Evolutionary conservation across 2,797 vertebrate species (phyloP), one percentile per base, ranked within the genome.

Genomic region (Sylvia borin): DNA sequence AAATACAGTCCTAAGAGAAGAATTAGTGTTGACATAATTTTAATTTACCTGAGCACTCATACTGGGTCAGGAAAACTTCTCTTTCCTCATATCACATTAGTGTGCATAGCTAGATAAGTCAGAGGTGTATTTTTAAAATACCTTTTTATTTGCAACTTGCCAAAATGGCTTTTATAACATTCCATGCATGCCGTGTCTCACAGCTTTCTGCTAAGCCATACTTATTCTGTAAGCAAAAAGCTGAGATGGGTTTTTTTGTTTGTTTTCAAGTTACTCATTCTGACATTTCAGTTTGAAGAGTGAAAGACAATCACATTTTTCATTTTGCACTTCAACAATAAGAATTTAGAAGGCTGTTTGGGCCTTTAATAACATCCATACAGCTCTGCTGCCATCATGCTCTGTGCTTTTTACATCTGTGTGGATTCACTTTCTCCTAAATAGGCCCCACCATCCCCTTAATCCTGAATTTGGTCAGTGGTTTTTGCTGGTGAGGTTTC

Each of bases 1-100:
- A 87, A 79, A 82, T 54, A 54, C 70, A 82, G 26, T 87, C 81
- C 40, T 88, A 89, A 74, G 77, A 78, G 75, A 93, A 92, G 47
- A 94, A 80, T 65, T 54, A 77, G 4, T 55, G 16, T 24, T 94
- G 87, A 95, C 42, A 40, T 75, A 0, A 84, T 70, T 89, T 89
- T 81, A 32, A 75, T 92, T 85, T 87, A 54, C 22, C 31, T 67
- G 19, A 74, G 45, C 0, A 0, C 50, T 91, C 81, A 72, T 85
- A 86, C 81, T 92, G 78, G 8, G 31, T 72, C 84, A 83, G 29
- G 90, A 95, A 87, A 89, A 64, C 43, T 61, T 85, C 10, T 73
- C 24, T 82, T 94, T 83, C 54, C 42, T 32, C 18, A 4, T 85
- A 67, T 75, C 57, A 89, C 3, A 0, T 93, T 68, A 85, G 24